Conservation (phyloP, 92 coral and sea anemone genomes). For the Phenganax stokvisi region DNA sequence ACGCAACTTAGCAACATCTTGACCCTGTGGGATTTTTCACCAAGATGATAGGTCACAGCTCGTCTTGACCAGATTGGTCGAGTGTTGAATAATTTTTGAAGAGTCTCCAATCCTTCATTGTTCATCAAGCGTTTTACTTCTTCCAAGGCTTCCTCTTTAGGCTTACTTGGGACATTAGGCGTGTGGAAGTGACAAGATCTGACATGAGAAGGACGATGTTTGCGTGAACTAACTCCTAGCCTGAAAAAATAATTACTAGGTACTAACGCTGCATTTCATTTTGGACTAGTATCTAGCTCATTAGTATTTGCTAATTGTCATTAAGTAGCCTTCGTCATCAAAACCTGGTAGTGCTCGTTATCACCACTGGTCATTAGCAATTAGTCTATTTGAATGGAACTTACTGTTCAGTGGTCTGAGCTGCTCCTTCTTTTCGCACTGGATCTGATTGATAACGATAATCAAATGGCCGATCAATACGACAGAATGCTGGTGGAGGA, state of each 20-base stretch:
- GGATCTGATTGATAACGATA: conserved; percentile 63
- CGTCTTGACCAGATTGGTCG: conserved; percentile 89
- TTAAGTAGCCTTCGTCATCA: no score
- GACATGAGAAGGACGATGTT: conserved; percentile 58
- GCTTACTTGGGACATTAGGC: conserved; percentile 56
- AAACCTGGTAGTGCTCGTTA: background rate
- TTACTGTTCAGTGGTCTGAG: conserved; percentile 35
- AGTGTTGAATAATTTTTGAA: conserved; percentile 64
- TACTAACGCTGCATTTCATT: no score
- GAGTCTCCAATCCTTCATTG: conserved; percentile 54
- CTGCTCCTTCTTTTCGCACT: conserved; percentile 37
- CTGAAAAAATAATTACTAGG: conserved; percentile 21
- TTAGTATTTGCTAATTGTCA: background rate
- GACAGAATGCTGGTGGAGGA: conserved; percentile 76
- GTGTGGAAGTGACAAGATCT: conserved; percentile 52
- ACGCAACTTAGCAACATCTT: conserved; percentile 57
- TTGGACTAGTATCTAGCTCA: no score
- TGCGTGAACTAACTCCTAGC: conserved; percentile 49
- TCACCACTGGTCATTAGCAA: conserved; percentile 28
- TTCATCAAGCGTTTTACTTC: conserved; percentile 38
- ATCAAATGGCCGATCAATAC: conserved; percentile 64
- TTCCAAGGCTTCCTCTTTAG: conserved; percentile 61
- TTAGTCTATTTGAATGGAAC: background rate
- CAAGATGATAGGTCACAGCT: conserved; percentile 64
- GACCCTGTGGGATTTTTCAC: conserved; percentile 45